phyloP scores from a whole-genome alignment of 2,113 vertebrate species.

The Delphinapterus leucas region DNA sequence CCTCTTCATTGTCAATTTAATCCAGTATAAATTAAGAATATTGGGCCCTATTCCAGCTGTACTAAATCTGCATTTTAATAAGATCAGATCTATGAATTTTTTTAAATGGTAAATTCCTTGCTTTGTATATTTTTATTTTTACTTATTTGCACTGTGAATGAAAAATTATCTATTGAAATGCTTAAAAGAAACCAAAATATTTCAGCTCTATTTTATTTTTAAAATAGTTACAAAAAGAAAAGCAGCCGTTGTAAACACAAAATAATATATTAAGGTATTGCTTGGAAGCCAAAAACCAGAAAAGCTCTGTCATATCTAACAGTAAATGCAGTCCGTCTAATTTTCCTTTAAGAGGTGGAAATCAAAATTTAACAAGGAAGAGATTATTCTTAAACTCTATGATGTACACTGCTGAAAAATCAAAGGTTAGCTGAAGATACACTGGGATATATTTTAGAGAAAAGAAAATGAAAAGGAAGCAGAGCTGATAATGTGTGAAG shows the following conservation, averaged over 20 bases:
- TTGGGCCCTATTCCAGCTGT: fast-evolving
- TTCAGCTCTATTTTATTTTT: background rate
- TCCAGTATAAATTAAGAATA: background rate
- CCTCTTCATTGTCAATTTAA: background rate
- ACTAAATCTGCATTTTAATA: background rate
- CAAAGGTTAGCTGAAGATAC: background rate
- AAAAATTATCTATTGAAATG: background rate
- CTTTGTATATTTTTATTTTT: background rate
- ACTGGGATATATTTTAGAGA: background rate
- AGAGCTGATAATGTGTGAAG: background rate
- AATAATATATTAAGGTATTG: background rate
- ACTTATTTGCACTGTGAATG: background rate
- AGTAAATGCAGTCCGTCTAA: background rate
- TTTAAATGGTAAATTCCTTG: background rate
- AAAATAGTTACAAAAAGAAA: background rate
- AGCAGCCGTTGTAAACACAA: background rate
- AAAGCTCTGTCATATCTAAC: background rate
- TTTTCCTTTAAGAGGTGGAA: background rate
- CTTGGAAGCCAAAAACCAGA: background rate
- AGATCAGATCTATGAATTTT: background rate
- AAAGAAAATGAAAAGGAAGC: background rate
- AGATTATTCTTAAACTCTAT: background rate
- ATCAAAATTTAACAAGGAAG: background rate
- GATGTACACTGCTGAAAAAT: background rate
- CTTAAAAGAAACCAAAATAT: background rate